phyloP scores from a whole-genome alignment of 2,888 invertebrate genomes.

The Chrysodeixis includens region DNA sequence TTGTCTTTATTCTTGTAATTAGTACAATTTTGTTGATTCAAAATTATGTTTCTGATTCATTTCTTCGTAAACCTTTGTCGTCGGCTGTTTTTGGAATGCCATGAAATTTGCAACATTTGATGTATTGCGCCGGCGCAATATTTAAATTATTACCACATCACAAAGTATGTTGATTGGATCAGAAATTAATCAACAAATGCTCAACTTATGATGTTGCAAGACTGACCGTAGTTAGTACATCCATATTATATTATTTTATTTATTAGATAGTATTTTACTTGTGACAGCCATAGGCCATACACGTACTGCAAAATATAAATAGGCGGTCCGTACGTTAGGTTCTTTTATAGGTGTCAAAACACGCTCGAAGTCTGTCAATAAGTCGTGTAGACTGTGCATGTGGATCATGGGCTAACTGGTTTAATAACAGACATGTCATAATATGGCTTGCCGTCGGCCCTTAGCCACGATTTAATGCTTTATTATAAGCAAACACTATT shows the following conservation, averaged over 20 bases:
- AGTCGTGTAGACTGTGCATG: no score
- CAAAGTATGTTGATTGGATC: background rate
- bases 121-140: background rate
- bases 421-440: no score
- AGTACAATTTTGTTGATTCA: background rate
- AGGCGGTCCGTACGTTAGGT: no score
- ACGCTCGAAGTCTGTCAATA: no score
- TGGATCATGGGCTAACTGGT: no score
- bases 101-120: background rate
- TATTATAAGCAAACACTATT: no score
- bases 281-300: no score
- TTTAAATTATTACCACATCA: background rate
- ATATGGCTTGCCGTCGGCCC: no score
- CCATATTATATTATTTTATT: background rate
- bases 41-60: background rate
- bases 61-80: background rate
- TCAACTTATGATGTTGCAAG: constrained; percentile 28
- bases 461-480: no score
- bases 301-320: no score
- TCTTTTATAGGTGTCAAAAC: no score
- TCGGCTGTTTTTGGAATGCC: background rate
- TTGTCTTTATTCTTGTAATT: background rate
- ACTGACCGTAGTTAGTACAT: constrained; percentile 28
- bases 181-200: constrained; percentile 22
- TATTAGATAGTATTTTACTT: no score